Conservation (phyloP, 1,140 invertebrate species). For the Teleogryllus occipitalis region DNA sequence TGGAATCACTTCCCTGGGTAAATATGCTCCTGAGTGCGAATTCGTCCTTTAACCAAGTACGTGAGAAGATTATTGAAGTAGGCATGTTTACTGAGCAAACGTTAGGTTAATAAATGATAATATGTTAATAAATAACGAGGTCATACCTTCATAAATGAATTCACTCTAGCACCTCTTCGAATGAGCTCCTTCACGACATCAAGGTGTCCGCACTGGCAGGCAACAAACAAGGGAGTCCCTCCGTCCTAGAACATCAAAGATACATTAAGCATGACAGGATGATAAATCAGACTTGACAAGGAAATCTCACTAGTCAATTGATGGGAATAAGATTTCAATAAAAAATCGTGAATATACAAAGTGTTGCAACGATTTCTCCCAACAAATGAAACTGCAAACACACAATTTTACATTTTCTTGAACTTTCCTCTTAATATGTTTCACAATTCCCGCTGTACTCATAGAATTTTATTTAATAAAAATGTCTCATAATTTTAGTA, state of each 20-base stretch:
- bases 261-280: not conserved
- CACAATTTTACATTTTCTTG: no score
- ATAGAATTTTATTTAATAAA: no score
- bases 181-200: constrained; percentile 77
- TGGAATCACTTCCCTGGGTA: no score
- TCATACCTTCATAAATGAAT: constrained; percentile 74
- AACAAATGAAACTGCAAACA: no score
- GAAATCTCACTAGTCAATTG: not conserved
- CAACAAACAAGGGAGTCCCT: constrained; percentile 82
- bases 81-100: not conserved
- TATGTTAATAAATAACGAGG: not conserved
- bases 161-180: constrained; percentile 67
- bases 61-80: not conserved
- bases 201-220: constrained; percentile 83
- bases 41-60: not conserved
- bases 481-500: no score
- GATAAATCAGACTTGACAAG: not conserved
- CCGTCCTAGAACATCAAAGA: constrained; percentile 59
- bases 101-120: not conserved
- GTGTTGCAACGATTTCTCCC: no score
- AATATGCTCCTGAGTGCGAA: no score
- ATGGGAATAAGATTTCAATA: not conserved
- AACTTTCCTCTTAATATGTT: no score
- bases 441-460: no score
- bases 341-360: not conserved